These are phyloP conservation scores for Andrena bucephala DNA, from an alignment of 2,888 invertebrate genomes.

Conservation along the genomic window DNA sequence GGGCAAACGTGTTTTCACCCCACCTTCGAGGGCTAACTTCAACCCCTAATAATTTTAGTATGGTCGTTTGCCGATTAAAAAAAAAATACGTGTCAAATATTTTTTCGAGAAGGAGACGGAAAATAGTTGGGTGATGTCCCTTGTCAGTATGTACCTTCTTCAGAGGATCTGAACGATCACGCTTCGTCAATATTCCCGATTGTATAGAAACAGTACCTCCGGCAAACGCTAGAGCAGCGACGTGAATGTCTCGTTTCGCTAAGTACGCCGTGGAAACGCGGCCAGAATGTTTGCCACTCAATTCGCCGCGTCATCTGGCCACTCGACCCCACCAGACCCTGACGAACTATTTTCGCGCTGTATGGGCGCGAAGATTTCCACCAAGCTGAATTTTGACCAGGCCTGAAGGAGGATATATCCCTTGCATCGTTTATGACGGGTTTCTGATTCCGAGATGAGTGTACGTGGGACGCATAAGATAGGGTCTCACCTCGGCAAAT, in stretches of 20 bases:
- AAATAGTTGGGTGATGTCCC: too few species aligned
- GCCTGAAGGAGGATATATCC: slow-evolving; percentile 67
- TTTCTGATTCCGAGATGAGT: slow-evolving; percentile 82
- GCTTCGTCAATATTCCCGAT: not conserved
- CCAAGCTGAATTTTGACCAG: slow-evolving; percentile 54
- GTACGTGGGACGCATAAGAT: slow-evolving; percentile 82
- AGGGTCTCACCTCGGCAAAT: slow-evolving; percentile 78
- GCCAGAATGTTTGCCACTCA: slow-evolving; percentile 3
- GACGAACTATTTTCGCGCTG: slow-evolving; percentile 46
- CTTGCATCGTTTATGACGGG: slow-evolving; percentile 81
- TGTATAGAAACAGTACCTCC: not conserved
- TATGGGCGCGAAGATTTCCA: slow-evolving; percentile 21
- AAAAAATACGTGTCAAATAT: too few species aligned
- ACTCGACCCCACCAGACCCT: not conserved
- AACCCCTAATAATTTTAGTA: too few species aligned
- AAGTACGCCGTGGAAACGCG: not conserved
- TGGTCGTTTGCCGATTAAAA: too few species aligned
- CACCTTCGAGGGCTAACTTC: too few species aligned
- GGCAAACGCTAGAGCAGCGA: not conserved
- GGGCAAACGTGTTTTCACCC: too few species aligned
- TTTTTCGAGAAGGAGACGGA: too few species aligned
- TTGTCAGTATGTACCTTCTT: too few species aligned
- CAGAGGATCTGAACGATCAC: not conserved
- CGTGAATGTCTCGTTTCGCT: slow-evolving; percentile 3
- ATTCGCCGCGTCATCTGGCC: slow-evolving; percentile 3